These are phyloP conservation scores for Maconellicoccus hirsutus DNA, from an alignment of 1,140 invertebrate species.

Conservation along the genomic window DNA sequence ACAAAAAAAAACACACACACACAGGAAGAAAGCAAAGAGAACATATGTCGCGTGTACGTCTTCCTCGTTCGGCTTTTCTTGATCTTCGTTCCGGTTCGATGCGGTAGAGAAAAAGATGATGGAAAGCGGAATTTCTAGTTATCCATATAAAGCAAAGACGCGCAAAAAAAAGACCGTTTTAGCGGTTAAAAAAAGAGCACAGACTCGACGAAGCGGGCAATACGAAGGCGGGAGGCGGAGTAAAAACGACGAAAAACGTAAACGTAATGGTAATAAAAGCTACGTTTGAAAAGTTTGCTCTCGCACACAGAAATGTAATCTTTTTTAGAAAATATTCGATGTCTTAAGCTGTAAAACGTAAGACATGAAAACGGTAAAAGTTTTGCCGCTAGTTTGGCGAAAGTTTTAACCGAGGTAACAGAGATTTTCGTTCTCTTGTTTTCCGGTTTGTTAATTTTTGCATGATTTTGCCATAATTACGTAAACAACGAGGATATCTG, in stretches of 20 bases:
- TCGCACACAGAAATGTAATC: not conserved
- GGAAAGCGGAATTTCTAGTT: not conserved
- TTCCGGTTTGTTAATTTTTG: constrained; percentile 4
- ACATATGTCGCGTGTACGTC: no score
- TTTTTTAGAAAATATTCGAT: constrained; percentile 1
- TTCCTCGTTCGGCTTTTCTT: no score
- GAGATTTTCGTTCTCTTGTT: not conserved
- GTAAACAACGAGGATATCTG: not conserved
- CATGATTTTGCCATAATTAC: not conserved
- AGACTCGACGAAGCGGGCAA: no score
- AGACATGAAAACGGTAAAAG: constrained; percentile 7
- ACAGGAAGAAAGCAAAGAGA: no score
- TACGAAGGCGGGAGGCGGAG: not conserved
- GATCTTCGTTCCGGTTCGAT: no score
- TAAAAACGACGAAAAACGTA: not conserved
- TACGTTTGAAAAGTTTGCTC: not conserved
- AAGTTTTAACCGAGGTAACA: not conserved
- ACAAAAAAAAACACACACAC: no score
- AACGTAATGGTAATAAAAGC: constrained; percentile 9
- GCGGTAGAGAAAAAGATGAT: no score
- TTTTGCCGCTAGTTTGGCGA: not conserved
- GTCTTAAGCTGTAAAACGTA: constrained; percentile 6
- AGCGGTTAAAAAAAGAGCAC: no score
- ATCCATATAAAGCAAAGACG: not conserved
- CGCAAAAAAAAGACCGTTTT: no score